phyloP scores from a whole-genome alignment of 2,888 invertebrate genomes.

The Papilio gigon region DNA sequence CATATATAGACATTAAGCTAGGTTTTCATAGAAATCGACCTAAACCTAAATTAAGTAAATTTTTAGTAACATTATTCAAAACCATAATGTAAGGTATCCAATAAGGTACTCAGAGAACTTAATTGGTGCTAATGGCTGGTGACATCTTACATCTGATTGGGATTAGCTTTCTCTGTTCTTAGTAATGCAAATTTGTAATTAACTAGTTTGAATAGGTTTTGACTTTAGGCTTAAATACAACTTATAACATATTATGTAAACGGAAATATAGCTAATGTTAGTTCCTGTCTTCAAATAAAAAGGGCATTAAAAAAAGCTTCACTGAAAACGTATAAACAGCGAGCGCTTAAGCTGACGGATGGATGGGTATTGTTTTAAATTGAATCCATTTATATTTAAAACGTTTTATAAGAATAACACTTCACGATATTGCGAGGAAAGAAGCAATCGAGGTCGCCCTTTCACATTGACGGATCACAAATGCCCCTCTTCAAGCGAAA shows the following conservation, averaged over 20 bases:
- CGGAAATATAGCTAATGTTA: no score
- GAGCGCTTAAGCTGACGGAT: conserved; percentile 5
- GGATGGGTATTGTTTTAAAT: conserved; percentile 18
- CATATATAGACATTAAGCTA: no score
- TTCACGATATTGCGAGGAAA: conserved; percentile 23
- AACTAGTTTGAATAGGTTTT: no score
- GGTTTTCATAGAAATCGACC: no score
- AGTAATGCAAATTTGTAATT: conserved; percentile 1
- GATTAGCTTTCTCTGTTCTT: conserved; percentile 19
- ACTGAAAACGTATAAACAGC: neutral
- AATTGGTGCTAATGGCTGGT: conserved; percentile 16
- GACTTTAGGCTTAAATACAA: neutral
- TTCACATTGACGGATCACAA: conserved; percentile 32
- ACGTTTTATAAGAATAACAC: conserved; percentile 30
- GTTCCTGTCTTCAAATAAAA: neutral
- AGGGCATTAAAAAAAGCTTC: neutral
- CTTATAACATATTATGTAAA: no score
- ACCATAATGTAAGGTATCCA: neutral
- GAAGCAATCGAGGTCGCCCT: conserved; percentile 32
- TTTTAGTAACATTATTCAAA: conserved; percentile 1
- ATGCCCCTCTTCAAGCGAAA: conserved; percentile 29
- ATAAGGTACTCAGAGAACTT: neutral
- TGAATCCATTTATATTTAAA: conserved; percentile 25
- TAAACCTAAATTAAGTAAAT: no score
- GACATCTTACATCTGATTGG: conserved; percentile 19